Evolutionary conservation across 2,797 vertebrate species (phyloP), one percentile per base, ranked within the genome.

Genomic region (Anguilla pacifica): DNA sequence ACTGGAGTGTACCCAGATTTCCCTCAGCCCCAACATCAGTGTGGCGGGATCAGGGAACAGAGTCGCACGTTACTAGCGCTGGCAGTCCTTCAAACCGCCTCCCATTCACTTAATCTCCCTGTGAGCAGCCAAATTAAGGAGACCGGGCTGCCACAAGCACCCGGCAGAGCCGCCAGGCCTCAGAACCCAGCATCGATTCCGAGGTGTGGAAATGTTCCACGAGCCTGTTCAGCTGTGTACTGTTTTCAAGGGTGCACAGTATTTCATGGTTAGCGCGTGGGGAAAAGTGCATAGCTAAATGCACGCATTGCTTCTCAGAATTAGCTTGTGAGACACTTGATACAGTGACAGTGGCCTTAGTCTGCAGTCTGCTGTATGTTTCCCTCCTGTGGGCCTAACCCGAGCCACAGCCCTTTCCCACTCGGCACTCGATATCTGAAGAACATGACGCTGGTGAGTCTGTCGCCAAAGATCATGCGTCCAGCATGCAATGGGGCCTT

Each of bases 81-180:
- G 90, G 89, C 89, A 84, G 57, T 70, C 64, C 89, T 85, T 88
- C 90, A 88, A 86, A 89, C 10, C 67, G 85, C 85, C 89, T 91
- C 87, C 88, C 87, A 87, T 89, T 88, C 87, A 87, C 87, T 91
- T 91, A 85, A 89, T 88, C 85, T 87, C 86, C 87, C 70, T n/a
- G 31, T 83, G 61, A 84, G 53, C 55, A 87, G 83, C 87, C 86
- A 87, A 83, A 74, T 22, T 28, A 85, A 84, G 84, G 57, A 89
- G 88, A 87, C 53, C 53, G 51, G 22, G 72, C 53, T 9, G 9
- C n/a, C 39, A 64, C 5, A 39, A 22, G 70, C 70, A 35, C 31
- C 31, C n/a, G 72, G 72, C 35, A 35, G 35, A 43, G 74, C 74
- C 25, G 13, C 39, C 35, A 28, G 3, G 31, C 10, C 0, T 3